Evolutionary conservation across 2,113 vertebrate genomes (phyloP), one percentile per base, ranked within the genome.

Genomic region (Lethenteron reissneri): DNA sequence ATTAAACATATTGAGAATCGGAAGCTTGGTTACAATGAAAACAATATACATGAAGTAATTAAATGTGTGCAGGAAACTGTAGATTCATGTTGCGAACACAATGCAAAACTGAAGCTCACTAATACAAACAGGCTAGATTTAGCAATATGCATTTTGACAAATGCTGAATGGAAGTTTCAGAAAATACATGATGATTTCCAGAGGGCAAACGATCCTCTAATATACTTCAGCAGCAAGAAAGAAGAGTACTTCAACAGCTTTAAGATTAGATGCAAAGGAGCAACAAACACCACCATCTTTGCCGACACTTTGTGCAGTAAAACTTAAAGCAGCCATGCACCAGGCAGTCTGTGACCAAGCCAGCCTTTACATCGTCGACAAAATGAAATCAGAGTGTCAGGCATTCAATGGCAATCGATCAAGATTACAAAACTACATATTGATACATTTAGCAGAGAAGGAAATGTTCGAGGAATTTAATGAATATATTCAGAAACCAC

Each of bases 371-470:
- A 74, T 86, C 0, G 77, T 80, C 41, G 72, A 19, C 5, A 76
- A 80, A 4, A 81, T 86, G 75, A 69, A 2, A 73, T 1, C 15
- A 56, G 79, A 57, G 57, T 15, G 71, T 57, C 68, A 77, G 9
- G 78, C 78, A 12, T 85, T 87, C 3, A 25, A 25, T 25, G 21
- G 21, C 75, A 71, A 0, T 11, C 80, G 77, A 21, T 58, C 75
- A 60, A 79, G 78, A 25, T 75, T 87, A 68, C 85, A 87, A 70
- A 78, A 79, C 58, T 78, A 79, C 73, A 76, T 86, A 57, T 76
- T 87, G 70, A 80, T 58, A 58, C 78, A 76, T 25, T 74, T 86
- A 57, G 83, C 84, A 70, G 6, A 83, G 69, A 58, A 83, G 17
- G 80, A 84, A 58, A 74, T 78, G 1, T 86, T 86, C 79, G 56